Evolutionary conservation across 2,797 vertebrate species (phyloP).

Genomic region (Tapirus indicus): DNA sequence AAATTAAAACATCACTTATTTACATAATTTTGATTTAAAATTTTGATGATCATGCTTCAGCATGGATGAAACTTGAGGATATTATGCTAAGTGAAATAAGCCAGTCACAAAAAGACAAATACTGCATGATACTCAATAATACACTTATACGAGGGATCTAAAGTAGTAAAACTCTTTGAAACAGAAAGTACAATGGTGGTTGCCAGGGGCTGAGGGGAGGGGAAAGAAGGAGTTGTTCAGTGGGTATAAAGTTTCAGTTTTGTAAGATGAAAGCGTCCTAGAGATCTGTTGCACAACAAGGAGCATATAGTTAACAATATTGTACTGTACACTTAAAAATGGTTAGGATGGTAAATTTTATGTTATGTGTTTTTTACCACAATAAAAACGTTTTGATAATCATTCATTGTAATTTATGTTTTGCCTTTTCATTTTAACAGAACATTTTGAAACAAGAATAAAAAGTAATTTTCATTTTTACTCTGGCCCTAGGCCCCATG

Average conservation of each 20-base stretch:
- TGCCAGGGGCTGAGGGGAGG: no score
- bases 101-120: not conserved
- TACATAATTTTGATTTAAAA: not conserved
- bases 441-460: not conserved
- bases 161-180: not conserved
- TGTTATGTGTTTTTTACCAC: not conserved
- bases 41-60: not conserved
- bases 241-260: not conserved
- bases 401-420: not conserved
- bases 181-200: not conserved
- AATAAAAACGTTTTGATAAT: not conserved
- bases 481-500: not conserved
- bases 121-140: not conserved
- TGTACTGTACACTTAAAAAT: not conserved
- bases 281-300: not conserved
- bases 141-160: not conserved
- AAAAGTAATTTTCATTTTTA: not conserved
- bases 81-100: not conserved
- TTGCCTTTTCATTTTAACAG: constrained; percentile 31
- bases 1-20: not conserved
- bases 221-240: not conserved
- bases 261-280: not conserved
- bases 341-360: no score
- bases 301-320: not conserved
- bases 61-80: not conserved